Evolutionary conservation across 1,140 invertebrate species (phyloP).

Genomic region (Drosophila ogumai): DNA sequence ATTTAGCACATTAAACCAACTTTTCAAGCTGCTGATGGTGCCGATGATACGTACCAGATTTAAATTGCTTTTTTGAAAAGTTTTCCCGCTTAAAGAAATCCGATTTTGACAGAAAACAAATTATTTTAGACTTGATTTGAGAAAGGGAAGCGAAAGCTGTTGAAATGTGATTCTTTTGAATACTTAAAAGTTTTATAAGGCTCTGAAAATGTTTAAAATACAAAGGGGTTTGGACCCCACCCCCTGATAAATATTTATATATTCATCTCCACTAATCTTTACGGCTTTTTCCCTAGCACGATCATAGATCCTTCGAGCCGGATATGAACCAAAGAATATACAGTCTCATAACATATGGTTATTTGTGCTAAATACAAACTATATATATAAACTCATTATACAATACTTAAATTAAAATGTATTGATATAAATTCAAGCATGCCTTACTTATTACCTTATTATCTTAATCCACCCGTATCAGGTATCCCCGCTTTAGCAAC

Average conservation of each 20-base stretch:
- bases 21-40: slow-evolving; percentile 28
- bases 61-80: slow-evolving; percentile 17
- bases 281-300: neutral
- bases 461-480: neutral
- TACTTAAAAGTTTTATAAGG: neutral
- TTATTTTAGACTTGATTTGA: neutral
- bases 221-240: too few relatives aligned
- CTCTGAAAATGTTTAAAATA: too few relatives aligned
- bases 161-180: neutral
- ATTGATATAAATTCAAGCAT: neutral
- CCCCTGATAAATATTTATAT: neutral
- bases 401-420: neutral
- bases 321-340: neutral
- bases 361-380: neutral
- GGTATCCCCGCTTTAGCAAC: neutral
- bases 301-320: neutral
- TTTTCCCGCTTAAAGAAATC: neutral
- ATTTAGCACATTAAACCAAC: slow-evolving; percentile 51
- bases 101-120: slow-evolving; percentile 1
- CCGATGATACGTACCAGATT: neutral
- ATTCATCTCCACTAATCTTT: neutral
- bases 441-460: too few relatives aligned
- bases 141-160: neutral
- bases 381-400: neutral
- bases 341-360: too few relatives aligned